A percentile compares a stretch with the other conserved stretches of the same genome.
These are phyloP conservation scores for Zosterops japonicus DNA, from an alignment of 2,113 vertebrate genomes.

Conservation along the genomic window DNA sequence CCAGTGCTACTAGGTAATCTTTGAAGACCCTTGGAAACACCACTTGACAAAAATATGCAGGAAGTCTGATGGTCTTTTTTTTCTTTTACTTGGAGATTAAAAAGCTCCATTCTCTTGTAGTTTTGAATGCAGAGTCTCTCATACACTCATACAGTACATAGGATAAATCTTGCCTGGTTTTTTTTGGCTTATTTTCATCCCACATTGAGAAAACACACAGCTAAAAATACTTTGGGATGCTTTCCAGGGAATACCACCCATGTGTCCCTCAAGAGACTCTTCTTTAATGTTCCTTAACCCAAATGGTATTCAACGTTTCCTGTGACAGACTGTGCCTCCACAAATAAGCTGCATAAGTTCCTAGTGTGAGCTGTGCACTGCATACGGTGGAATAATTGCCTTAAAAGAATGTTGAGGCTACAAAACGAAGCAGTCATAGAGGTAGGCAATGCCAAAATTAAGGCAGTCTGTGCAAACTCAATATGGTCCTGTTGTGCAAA, in stretches of 20 bases:
- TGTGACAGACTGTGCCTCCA: slow-evolving; percentile 34
- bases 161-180: neutral
- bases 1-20: neutral
- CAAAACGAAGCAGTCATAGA: neutral
- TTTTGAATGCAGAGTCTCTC: neutral
- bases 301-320: neutral
- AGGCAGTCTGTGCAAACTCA: neutral
- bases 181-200: neutral
- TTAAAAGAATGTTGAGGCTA: slow-evolving; percentile 16
- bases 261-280: slow-evolving; percentile 12
- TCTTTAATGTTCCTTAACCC: slow-evolving; percentile 42
- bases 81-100: neutral
- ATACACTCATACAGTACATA: neutral
- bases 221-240: slow-evolving; percentile 22
- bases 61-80: neutral
- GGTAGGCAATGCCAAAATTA: slow-evolving; percentile 29
- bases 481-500: neutral
- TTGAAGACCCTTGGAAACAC: neutral
- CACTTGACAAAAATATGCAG: neutral
- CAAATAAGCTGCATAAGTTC: slow-evolving; percentile 10
- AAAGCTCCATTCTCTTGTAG: neutral
- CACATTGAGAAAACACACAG: slow-evolving; percentile 4
- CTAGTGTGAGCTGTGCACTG: neutral
- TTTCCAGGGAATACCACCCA: slow-evolving; percentile 44
- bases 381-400: neutral